Conservation (phyloP, 2,797 vertebrate species). For the Mallotus villosus region DNA sequence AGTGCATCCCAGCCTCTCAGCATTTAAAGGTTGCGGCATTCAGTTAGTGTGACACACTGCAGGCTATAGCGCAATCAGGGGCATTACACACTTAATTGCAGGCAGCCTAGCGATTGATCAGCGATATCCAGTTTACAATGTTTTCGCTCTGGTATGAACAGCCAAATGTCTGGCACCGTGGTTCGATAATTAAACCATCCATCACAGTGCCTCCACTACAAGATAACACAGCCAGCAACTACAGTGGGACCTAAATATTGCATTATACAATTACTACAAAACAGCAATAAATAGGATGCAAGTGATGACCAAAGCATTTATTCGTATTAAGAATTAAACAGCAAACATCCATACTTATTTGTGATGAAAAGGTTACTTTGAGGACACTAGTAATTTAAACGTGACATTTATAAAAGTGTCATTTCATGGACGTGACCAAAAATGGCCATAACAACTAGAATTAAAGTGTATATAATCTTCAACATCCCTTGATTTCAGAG, state of each 20-base stretch:
- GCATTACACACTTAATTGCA: constrained; percentile 63
- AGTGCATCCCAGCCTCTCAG: constrained; percentile 24
- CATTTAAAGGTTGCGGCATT: constrained; percentile 41
- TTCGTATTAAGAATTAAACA: constrained; percentile 43
- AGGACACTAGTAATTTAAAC: constrained; percentile 28
- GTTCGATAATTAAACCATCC: constrained; percentile 70
- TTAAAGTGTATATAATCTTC: background rate
- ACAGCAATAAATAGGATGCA: constrained; percentile 45
- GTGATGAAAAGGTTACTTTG: constrained; percentile 47
- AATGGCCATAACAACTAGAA: background rate
- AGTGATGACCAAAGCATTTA: constrained; percentile 48
- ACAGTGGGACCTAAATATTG: constrained; percentile 42
- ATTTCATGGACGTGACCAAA: background rate
- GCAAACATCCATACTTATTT: constrained; percentile 32
- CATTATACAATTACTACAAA: constrained; percentile 47
- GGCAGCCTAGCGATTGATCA: constrained; percentile 61
- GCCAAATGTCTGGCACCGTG: constrained; percentile 55
- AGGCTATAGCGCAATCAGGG: constrained; percentile 47
- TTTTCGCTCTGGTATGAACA: constrained; percentile 54
- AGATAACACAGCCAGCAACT: constrained; percentile 36
- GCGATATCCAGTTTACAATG: constrained; percentile 53
- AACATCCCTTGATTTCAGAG: background rate
- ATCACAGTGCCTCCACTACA: constrained; percentile 55
- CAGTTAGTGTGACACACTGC: constrained; percentile 47
- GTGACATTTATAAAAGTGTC: background rate